Base-by-base conservation (phyloP, 2,888 invertebrate genomes). In the Clostera curtula region DNA sequence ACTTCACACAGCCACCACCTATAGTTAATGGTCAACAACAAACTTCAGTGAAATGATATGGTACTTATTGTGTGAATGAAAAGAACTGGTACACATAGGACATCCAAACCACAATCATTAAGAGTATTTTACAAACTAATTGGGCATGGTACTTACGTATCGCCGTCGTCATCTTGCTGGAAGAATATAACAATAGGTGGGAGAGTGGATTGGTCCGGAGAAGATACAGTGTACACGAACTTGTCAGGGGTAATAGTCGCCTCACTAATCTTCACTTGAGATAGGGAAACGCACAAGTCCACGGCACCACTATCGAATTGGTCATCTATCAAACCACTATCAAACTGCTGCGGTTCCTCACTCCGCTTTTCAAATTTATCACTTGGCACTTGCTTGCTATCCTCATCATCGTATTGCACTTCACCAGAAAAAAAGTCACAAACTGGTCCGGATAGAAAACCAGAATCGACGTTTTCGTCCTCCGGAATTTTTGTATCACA, bases 161-260 rank as follows among this genome's bases (percentile, higher is more conserved):
- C 94, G 45, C 95, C 95, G 50, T 93, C 93, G 40, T 91, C 89
- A 64, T 95, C 91, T 54, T 92, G 93, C 43, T 88, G 85, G 64
- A 90, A 93, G 46, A 90, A 89, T 45, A 88, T 71, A 52, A 88
- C 85, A 87, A 91, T 88, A 25, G 87, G 77, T 39, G 79, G 75
- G 42, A 71, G 49, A 19, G 60, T 52, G 42, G 47, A 24, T n/a
- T 22, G 38, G 19, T 29, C 25, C 15, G 32, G 36, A 20, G 31
- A 38, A 6, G 31, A 20, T 12, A 11, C 26, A 11, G 5, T 21
- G 15, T 9, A 19, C 15, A 14, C 24, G 18, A n/a, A 15, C 12
- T 12, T 24, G 2, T 25, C 27, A 9, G 14, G 8, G 17, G 13
- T 8, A 12, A 26, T 6, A 19, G 24, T 25, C 7, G 25, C 23